Base-by-base conservation (phyloP, 2,113 vertebrate genomes). In the Boleophthalmus pectinirostris region DNA sequence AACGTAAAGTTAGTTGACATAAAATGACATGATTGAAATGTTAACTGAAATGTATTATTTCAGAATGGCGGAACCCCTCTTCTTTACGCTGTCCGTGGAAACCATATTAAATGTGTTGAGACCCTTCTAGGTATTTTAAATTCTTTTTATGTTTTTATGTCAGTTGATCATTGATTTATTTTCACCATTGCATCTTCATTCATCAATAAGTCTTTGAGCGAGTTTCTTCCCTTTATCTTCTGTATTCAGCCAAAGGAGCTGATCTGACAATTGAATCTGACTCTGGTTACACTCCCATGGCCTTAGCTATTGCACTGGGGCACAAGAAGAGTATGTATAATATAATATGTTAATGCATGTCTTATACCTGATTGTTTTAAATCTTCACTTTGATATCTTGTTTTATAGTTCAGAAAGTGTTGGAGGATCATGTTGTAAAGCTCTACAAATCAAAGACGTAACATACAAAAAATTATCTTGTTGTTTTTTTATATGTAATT, bases 21-120 rank as follows among this genome's bases (percentile, higher is more conserved):
- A 23, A 43, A 29, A 6, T 68, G 49, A 38, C 64, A 14, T 38
- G 43, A 57, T 33, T 64, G n/a, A 3, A 18, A 2, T 25, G 16
- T 33, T 64, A 53, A 10, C 21, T 65, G 0, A 43, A 33, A 74
- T 82, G 47, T 16, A 69, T 70, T 25, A 58, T 58, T 25, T 15
- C 80, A 98, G 98, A 99, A 99, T 8, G 96, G 96, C 1, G 97
- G 98, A 60, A 98, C 97, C 0, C 97, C 97, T 3, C 93, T 99
- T 85, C 93, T 99, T 58, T 99, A 99, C 0, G 98, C 98, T 0
- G 97, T 98, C 51, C 92, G 96, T 0, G 96, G 97, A 24, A 99
- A 99, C 80, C 96, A 99, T 7, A 91, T 96, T 76, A 96, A 94
- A 91, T 98, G 96, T 8, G 96, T 97, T 0, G 94, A 97, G 88